Percentiles rank a stretch among this genome's conserved stretches.
Evolutionary conservation across 1,140 invertebrate species (phyloP).

Genomic region (Radopholus similis): DNA sequence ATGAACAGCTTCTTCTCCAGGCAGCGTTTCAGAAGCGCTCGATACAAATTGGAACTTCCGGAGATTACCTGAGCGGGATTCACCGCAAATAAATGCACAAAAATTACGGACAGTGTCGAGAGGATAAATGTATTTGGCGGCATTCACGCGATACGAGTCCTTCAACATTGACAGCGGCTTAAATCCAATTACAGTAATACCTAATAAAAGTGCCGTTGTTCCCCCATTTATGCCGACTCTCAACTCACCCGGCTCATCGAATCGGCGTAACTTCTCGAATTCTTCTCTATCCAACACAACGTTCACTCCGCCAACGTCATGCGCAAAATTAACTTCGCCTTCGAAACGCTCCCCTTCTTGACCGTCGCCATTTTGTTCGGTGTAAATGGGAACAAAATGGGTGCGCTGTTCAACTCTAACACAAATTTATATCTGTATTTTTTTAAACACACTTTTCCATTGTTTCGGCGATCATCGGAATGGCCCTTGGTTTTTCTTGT

Average conservation of each 20-base stretch:
- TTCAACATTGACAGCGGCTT: conserved; percentile 29
- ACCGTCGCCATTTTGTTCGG: conserved; percentile 1
- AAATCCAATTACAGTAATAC: conserved; percentile 36
- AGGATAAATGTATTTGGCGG: conserved; percentile 30
- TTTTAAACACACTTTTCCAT: conserved; percentile 19
- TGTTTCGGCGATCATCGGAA: conserved; percentile 30
- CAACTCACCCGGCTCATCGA: conserved; percentile 23
- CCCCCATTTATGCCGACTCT: not conserved
- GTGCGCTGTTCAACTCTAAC: conserved; percentile 19
- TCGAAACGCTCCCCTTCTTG: conserved; percentile 21
- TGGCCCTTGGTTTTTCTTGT: conserved; percentile 25
- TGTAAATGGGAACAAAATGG: conserved; percentile 14
- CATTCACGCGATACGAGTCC: conserved; percentile 36
- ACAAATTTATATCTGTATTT: not conserved
- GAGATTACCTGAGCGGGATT: conserved; percentile 25
- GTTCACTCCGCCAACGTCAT: conserved; percentile 29
- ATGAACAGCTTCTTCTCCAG: conserved; percentile 35
- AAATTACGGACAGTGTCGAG: conserved; percentile 26
- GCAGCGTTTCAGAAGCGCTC: conserved; percentile 22
- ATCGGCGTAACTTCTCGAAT: conserved; percentile 23
- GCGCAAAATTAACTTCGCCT: conserved; percentile 23
- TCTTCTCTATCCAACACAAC: conserved; percentile 30
- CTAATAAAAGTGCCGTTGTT: conserved; percentile 2
- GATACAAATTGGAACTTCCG: conserved; percentile 22
- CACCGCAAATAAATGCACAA: not conserved